Base-by-base conservation (phyloP, 1,140 invertebrate species). In the Trissolcus basalis region DNA sequence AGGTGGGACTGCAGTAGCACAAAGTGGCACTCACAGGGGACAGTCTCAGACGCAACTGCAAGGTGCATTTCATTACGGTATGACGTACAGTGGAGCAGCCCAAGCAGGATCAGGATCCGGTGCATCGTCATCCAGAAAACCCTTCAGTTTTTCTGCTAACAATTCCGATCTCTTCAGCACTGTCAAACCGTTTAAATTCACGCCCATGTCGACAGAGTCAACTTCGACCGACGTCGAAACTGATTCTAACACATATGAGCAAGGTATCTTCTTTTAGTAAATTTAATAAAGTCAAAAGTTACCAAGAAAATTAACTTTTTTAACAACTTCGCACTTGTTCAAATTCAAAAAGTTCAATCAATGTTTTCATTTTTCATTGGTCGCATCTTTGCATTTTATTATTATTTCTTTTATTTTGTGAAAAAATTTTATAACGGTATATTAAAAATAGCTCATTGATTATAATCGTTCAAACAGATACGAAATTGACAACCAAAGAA, bases 41-140 rank as follows among this genome's bases (percentile, higher is more conserved):
- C 93, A 94, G 83, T 94, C 93, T 36, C 94, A 95, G 82, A 92
- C 93, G 19, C 94, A 95, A 86, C 90, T 96, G 19, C 92, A 92
- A 82, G 94, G 94, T 32, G 92, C 93, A 11, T 94, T 92, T 78
- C 90, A 91, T 80, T 94, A 93, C 82, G 94, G 94, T 12, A 94
- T 95, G 14, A 92, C 91, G 10, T 96, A 95, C 75, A 93, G 90
- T 27, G 94, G 94, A 10, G 94, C 93, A 0, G 94, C 94, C 3
- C 94, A 96, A 84, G 92, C 94, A 32, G 93, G 93, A 10, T 93
- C 94, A 9, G 94, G 94, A 68, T 89, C 91, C 41, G 87, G 87
- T 45, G 82, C 82, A 14, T 64, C 80, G 7, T 81, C 86, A 13
- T 85, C 86, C 9, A 77, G 84, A 14, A 86, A 85, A 61, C 85